Evolutionary conservation across 2,888 invertebrate species (phyloP).

Genomic region (Cantharis rufa): DNA sequence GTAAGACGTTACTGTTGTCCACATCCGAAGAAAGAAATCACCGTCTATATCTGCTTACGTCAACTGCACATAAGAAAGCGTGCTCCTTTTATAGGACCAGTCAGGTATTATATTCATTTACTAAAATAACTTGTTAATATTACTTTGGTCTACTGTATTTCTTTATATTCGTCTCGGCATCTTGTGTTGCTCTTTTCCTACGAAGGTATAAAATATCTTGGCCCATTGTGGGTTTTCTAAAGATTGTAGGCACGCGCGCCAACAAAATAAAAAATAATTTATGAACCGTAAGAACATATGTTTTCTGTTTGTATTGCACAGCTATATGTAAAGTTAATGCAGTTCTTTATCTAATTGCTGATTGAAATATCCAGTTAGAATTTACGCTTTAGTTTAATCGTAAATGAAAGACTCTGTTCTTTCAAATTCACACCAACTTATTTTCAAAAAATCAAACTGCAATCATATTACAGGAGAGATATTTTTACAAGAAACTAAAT

Average conservation of each 20-base stretch:
- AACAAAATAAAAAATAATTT: constrained; percentile 51
- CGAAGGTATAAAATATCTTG: constrained; percentile 39
- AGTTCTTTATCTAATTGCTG: constrained; percentile 13
- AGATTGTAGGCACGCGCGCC: constrained; percentile 50
- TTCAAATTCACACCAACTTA: background rate
- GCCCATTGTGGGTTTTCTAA: constrained; percentile 49
- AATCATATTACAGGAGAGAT: background rate
- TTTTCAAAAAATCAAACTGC: background rate
- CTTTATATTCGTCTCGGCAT: constrained; percentile 39
- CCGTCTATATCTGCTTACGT: constrained; percentile 5
- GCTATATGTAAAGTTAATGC: constrained; percentile 1
- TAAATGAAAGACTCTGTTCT: background rate
- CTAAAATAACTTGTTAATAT: constrained; percentile 8
- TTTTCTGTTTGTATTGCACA: constrained; percentile 35
- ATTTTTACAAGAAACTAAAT: no score
- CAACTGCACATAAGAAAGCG: constrained; percentile 27
- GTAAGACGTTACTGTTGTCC: constrained; percentile 14
- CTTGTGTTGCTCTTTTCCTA: constrained; percentile 48
- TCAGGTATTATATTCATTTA: background rate
- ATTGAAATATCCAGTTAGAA: constrained; percentile 20
- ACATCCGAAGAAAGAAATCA: constrained; percentile 14
- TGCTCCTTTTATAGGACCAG: constrained; percentile 15
- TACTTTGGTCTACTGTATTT: constrained; percentile 38
- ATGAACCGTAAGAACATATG: constrained; percentile 49
- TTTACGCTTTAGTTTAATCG: background rate